Base-by-base conservation (phyloP, 2,888 invertebrate species). In the Andrena hattorfiana region DNA sequence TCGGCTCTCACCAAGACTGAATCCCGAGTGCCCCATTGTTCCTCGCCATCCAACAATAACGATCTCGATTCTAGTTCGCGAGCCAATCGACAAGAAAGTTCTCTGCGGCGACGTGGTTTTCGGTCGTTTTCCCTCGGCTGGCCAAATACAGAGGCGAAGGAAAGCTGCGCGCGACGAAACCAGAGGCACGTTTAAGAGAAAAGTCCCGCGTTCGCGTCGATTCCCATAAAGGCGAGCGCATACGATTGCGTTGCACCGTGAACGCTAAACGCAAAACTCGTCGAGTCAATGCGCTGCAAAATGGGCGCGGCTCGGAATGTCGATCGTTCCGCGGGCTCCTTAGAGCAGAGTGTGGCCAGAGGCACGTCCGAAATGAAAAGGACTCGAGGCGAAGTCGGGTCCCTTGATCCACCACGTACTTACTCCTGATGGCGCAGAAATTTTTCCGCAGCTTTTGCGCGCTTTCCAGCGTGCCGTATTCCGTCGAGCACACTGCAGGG, bases 251-350 rank as follows among this genome's bases (percentile, higher is more conserved):
- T 80, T 80, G 77, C 81, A 84, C 63, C 77, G 86, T 79, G 77
- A 81, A 85, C 88, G 86, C 86, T 89, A 90, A 91, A 91, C 89
- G 88, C 90, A 87, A 92, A 89, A 89, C 91, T 90, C 82, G 90
- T 89, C 86, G 90, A 91, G 90, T 89, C 91, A 90, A 92, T 89
- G 91, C 86, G 89, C 89, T 87, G 85, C 42, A 87, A 89, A 92
- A 92, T 93, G 92, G 93, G 93, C 90, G 93, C 93, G 93, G 92
- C 92, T 87, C 78, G 92, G 93, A 93, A 93, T 93, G 93, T 91
- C 91, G 92, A 92, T 92, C 92, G 89, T 87, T 90, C 85, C 83
- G 85, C 91, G 87, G 86, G 87, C 86, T 78, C 59, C 35, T 62
- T 54, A 70, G 66, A 54, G 20, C 49, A 66, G 68, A 54, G 54